Percentiles rank a stretch among this genome's conserved stretches.
Evolutionary conservation across 37 sponge, comb jelly and placozoan species (phyloP).

Genomic region (Crambe crambe): DNA sequence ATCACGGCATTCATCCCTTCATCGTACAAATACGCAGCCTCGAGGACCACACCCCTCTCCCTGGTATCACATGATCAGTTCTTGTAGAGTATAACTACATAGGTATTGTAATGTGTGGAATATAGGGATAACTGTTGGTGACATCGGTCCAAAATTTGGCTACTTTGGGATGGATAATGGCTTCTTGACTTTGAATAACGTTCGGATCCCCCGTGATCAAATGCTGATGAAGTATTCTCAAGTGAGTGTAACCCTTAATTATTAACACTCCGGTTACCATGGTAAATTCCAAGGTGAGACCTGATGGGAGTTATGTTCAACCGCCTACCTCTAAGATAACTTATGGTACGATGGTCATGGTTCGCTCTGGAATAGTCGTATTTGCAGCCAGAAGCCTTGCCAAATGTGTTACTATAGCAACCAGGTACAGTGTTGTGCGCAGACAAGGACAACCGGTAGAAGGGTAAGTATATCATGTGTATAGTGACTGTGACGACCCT

Average conservation of each 20-base stretch:
- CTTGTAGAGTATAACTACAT: too few species aligned
- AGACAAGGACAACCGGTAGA: slow-evolving; percentile 74
- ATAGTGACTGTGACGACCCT: neutral
- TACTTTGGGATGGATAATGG: slow-evolving; percentile 88
- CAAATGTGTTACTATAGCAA: slow-evolving; percentile 82
- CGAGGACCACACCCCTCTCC: slow-evolving; percentile 87
- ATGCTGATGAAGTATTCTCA: slow-evolving; percentile 90
- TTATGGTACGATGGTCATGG: slow-evolving; percentile 89
- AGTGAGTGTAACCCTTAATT: slow-evolving; percentile 57
- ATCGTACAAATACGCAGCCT: slow-evolving; percentile 86
- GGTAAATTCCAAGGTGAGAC: slow-evolving; percentile 55
- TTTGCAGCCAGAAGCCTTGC: slow-evolving; percentile 44
- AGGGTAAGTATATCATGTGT: slow-evolving; percentile 45
- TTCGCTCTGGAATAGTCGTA: slow-evolving; percentile 61
- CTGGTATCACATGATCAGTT: slow-evolving; percentile 42
- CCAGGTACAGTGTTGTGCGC: slow-evolving; percentile 88
- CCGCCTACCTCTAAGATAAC: slow-evolving; percentile 73
- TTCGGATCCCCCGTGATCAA: slow-evolving; percentile 86
- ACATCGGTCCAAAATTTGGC: slow-evolving; percentile 95
- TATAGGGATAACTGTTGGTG: slow-evolving; percentile 86
- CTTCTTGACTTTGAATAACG: slow-evolving; percentile 75
- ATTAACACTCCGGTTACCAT: neutral
- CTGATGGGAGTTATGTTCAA: slow-evolving; percentile 77
- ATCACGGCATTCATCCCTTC: slow-evolving; percentile 80
- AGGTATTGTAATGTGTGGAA: neutral